phyloP scores from a whole-genome alignment of 35 echinoderm and acorn worm genomes.

The Diadema setosum region DNA sequence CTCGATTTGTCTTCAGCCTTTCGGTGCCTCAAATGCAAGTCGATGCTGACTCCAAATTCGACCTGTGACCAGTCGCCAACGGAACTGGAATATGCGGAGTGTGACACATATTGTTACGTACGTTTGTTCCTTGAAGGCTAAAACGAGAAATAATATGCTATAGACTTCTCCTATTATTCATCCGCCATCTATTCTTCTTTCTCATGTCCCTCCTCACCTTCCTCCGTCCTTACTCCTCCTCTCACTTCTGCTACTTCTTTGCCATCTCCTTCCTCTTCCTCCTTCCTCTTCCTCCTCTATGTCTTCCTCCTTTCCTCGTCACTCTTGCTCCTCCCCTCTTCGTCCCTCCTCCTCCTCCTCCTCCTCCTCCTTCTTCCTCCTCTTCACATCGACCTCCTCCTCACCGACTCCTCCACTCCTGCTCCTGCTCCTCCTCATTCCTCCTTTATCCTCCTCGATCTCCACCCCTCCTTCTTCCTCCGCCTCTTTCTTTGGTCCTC shows the following conservation, averaged over 20 bases:
- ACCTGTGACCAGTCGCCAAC: background rate
- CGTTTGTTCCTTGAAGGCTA: background rate
- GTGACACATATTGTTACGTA: conserved; percentile 27
- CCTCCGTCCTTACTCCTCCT: background rate
- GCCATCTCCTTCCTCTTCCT: background rate
- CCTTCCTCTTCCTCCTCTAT: background rate
- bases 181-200: background rate
- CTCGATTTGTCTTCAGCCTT: background rate
- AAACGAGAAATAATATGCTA: background rate
- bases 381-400: background rate
- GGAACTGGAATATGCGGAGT: background rate
- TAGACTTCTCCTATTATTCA: background rate
- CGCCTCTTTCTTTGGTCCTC: background rate
- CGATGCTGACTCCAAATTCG: background rate
- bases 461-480: background rate
- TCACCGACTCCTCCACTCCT: background rate
- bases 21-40: background rate
- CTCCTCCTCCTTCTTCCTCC: background rate
- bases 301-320: background rate
- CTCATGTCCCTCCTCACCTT: background rate
- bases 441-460: background rate
- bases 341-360: background rate
- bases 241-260: background rate
- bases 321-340: background rate
- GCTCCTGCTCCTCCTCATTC: background rate